Evolutionary conservation across 1,140 invertebrate genomes (phyloP).

Genomic region (Meloidogyne floridensis): DNA sequence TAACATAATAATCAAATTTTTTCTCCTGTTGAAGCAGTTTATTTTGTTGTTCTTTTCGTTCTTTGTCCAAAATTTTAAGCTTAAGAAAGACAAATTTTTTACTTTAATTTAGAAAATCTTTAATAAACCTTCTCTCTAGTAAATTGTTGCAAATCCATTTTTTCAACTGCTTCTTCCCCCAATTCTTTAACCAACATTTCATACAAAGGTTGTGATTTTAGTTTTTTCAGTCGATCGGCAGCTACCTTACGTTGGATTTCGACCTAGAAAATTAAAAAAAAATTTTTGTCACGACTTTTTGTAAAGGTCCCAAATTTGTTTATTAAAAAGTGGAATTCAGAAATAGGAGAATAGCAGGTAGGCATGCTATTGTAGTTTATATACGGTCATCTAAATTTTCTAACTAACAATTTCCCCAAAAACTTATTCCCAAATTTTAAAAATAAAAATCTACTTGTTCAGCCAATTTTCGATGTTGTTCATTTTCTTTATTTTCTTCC

Average conservation of each 20-base stretch:
- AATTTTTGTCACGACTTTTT: not conserved
- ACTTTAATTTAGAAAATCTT: not conserved
- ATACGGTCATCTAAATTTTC: not conserved
- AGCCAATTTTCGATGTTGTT: constrained; percentile 49
- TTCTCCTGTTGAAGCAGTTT: constrained; percentile 63
- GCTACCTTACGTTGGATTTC: constrained; percentile 42
- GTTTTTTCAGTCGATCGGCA: constrained; percentile 38
- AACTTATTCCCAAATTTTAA: constrained; percentile 46
- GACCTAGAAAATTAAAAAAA: constrained; percentile 37
- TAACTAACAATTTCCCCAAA: not conserved
- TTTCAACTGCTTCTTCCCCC: constrained; percentile 53
- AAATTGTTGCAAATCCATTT: constrained; percentile 61
- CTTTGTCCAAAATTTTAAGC: constrained; percentile 50
- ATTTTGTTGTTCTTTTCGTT: constrained; percentile 50
- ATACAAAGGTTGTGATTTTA: constrained; percentile 51
- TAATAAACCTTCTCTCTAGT: constrained; percentile 58
- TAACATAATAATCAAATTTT: constrained; percentile 63
- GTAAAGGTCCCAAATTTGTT: no score
- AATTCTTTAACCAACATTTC: constrained; percentile 60
- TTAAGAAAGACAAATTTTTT: constrained; percentile 12
- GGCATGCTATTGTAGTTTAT: not conserved
- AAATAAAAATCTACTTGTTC: constrained; percentile 45
- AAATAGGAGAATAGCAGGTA: no score
- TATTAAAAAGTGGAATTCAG: no score
- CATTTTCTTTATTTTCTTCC: constrained; percentile 60